Evolutionary conservation across 2,888 invertebrate genomes (phyloP).

Genomic region (Orthosia gracilis): DNA sequence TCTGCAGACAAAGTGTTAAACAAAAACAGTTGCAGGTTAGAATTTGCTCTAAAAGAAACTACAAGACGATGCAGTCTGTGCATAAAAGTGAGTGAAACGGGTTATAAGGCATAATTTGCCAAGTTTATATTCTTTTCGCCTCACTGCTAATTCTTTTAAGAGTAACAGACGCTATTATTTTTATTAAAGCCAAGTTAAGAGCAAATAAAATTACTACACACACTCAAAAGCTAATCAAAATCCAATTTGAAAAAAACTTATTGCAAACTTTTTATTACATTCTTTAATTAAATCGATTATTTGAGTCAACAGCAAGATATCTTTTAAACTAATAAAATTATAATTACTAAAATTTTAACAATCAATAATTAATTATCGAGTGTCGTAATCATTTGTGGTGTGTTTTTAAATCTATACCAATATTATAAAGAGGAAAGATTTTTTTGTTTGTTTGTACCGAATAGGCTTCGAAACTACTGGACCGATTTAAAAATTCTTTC

Average conservation of each 20-base stretch:
- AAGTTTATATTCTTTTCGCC: neutral
- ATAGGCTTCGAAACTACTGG: too few species aligned
- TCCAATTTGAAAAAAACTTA: constrained; percentile 35
- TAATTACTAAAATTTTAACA: neutral
- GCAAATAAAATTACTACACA: constrained; percentile 17
- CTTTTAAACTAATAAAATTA: neutral
- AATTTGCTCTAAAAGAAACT: neutral
- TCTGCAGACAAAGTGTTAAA: neutral
- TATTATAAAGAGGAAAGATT: too few species aligned
- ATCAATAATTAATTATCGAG: neutral
- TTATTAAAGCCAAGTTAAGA: constrained; percentile 18
- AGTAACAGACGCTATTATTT: neutral
- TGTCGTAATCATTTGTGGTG: neutral
- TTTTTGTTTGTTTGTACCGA: too few species aligned
- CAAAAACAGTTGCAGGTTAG: neutral
- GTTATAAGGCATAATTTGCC: neutral
- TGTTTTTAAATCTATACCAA: neutral
- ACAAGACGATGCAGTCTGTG: neutral
- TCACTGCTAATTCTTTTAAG: neutral
- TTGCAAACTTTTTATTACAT: constrained; percentile 24
- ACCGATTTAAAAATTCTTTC: too few species aligned
- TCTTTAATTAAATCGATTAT: constrained; percentile 41
- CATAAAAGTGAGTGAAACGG: neutral
- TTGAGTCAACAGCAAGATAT: neutral
- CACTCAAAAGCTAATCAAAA: constrained; percentile 34